These are phyloP conservation scores for Pachyuromys duprasi DNA, from an alignment of 2,797 vertebrate genomes.

Conservation along the genomic window DNA sequence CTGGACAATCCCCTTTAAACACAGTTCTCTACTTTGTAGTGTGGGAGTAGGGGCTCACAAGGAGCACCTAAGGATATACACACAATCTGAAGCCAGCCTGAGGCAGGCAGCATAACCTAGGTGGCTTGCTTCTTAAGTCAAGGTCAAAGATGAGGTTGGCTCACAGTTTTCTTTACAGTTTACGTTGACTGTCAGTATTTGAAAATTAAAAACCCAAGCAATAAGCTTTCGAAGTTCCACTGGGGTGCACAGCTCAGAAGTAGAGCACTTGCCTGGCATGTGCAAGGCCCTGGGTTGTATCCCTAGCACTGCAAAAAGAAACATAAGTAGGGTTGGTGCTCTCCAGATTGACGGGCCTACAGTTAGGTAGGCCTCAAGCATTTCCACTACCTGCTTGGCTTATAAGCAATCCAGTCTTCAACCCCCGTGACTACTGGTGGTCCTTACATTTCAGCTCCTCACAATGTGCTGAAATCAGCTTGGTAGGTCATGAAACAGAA, in stretches of 20 bases:
- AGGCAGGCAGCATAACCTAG: not conserved
- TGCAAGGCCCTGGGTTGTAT: not conserved
- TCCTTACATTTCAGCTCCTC: not conserved
- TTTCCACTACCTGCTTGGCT: not conserved
- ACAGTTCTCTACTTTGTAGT: not conserved
- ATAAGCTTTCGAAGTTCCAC: not conserved
- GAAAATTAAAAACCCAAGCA: slow-evolving; percentile 12
- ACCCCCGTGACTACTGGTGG: not conserved
- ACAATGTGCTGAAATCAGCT: not conserved
- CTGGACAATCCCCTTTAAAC: not conserved
- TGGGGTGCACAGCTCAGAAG: not conserved
- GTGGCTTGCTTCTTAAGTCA: not conserved
- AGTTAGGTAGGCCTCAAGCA: not conserved
- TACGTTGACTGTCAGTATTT: slow-evolving; percentile 25
- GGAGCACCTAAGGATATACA: not conserved
- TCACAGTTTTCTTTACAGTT: not conserved
- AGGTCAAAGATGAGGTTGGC: not conserved
- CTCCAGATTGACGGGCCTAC: not conserved
- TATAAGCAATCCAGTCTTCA: not conserved
- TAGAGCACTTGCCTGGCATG: not conserved
- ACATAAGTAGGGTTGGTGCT: not conserved
- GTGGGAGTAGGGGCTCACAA: not conserved
- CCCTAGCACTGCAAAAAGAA: not conserved
- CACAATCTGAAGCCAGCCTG: not conserved
- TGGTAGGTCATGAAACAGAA: not conserved